A percentile compares a stretch with the other conserved stretches of the same genome.
Evolutionary conservation across 2,797 vertebrate species (phyloP).

Genomic region (Dendrocincla tyrannina): DNA sequence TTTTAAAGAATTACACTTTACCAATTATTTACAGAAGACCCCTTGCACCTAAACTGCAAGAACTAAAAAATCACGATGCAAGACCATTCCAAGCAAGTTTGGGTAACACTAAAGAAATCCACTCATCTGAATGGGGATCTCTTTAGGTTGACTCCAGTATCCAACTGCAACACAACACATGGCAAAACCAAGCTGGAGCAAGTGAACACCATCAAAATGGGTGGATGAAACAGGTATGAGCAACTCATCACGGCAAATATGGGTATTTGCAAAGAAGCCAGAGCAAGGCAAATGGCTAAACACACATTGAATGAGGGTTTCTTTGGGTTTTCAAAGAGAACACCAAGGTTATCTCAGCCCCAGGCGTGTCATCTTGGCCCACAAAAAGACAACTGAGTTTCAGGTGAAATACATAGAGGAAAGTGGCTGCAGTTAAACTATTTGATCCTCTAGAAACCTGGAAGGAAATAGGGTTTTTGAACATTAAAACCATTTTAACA

Average conservation of each 20-base stretch:
- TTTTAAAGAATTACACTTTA: background rate
- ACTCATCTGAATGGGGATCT: background rate
- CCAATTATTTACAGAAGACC: background rate
- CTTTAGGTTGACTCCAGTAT: background rate
- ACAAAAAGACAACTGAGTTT: background rate
- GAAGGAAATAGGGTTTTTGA: background rate
- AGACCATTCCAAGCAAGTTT: background rate
- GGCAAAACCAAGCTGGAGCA: slow-evolving; percentile 8
- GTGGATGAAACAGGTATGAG: background rate
- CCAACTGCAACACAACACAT: background rate
- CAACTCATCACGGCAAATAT: background rate
- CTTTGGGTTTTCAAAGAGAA: background rate
- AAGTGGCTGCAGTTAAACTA: background rate
- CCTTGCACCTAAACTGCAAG: background rate
- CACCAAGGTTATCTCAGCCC: background rate
- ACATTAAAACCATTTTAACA: background rate
- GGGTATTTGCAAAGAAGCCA: background rate
- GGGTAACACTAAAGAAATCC: background rate
- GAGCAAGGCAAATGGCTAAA: background rate
- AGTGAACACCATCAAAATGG: background rate
- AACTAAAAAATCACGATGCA: background rate
- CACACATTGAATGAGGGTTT: background rate
- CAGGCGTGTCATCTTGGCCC: background rate
- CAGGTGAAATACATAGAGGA: background rate
- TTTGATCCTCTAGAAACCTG: background rate